Evolutionary conservation across 2,888 invertebrate species (phyloP), one percentile per base, ranked within the genome.

Genomic region (Phyllotreta striolata): DNA sequence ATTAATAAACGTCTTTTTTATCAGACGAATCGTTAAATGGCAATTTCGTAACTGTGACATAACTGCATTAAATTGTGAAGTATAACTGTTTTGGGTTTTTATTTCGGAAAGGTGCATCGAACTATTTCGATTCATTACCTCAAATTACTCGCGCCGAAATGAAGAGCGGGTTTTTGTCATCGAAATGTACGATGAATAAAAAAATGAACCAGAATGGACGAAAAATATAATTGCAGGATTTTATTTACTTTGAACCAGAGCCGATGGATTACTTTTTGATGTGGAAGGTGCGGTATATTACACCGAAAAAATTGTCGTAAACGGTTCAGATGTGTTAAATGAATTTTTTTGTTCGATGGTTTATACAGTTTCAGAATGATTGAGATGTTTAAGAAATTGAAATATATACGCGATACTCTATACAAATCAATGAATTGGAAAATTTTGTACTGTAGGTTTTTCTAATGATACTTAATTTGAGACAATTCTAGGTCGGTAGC

Each of bases 31-130:
- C 40, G 34, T 10, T 2, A 54, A 56, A 44, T 35, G 9, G 44
- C 13, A 56, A 56, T 56, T 56, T 56, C 37, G 43, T 44, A 56
- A 44, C 56, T 56, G 56, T 56, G 56, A 56, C 44, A 56, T 56
- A 56, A 56, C 56, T 56, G 44, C 37, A 44, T 9, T 24, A 56
- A 56, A 56, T 44, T 56, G 37, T 35, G 38, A 39, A 7, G 39
- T 38, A 52, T 57, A 57, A 57, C 57, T 47, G 57, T 57, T 44
- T 24, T 8, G 47, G 9, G 10, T 38, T 57, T 57, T 57, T 46
- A 13, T 9, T 10, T 37, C 4, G 3, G 3, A 8, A 46, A 47
- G 47, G 57, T 47, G 57, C 46, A 39, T 57, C 46, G 39, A 57
- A 57, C 10, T 47, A 47, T 46, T 57, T 46, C 47, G 57, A 57